Conservation (phyloP, 1,140 invertebrate species). For the Dendroctonus valens region DNA sequence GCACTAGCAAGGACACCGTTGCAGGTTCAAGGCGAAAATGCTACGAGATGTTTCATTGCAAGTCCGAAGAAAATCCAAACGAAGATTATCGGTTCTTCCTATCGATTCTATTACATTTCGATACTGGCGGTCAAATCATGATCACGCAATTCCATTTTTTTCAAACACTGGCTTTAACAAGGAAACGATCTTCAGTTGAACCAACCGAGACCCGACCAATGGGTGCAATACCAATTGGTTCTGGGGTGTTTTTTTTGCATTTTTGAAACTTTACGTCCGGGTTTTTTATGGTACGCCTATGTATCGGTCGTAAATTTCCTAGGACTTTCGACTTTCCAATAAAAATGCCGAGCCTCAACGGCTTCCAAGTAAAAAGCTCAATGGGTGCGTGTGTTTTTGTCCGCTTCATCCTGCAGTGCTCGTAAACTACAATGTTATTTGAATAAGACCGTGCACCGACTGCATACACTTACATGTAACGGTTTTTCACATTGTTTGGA, state of each 20-base stretch:
- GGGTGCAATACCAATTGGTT: too few species aligned
- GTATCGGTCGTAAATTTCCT: neutral
- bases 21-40: conserved; percentile 43
- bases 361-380: conserved; percentile 12
- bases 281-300: neutral
- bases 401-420: conserved; percentile 5
- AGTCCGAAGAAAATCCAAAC: neutral
- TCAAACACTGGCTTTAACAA: too few species aligned
- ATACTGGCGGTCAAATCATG: conserved; percentile 12
- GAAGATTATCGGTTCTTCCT: too few species aligned
- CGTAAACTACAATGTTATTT: neutral
- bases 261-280: too few species aligned
- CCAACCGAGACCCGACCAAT: too few species aligned
- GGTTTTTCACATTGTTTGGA: too few species aligned
- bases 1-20: conserved; percentile 38
- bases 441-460: too few species aligned
- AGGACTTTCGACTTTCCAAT: conserved; percentile 11
- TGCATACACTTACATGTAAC: too few species aligned
- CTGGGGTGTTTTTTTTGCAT: too few species aligned
- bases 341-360: conserved; percentile 8
- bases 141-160: conserved; percentile 6
- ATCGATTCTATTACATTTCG: conserved; percentile 18
- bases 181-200: too few species aligned
- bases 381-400: conserved; percentile 10
- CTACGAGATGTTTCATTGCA: conserved; percentile 7